Conservation (phyloP, 1,140 invertebrate species). For the Bombus pyrosoma region DNA sequence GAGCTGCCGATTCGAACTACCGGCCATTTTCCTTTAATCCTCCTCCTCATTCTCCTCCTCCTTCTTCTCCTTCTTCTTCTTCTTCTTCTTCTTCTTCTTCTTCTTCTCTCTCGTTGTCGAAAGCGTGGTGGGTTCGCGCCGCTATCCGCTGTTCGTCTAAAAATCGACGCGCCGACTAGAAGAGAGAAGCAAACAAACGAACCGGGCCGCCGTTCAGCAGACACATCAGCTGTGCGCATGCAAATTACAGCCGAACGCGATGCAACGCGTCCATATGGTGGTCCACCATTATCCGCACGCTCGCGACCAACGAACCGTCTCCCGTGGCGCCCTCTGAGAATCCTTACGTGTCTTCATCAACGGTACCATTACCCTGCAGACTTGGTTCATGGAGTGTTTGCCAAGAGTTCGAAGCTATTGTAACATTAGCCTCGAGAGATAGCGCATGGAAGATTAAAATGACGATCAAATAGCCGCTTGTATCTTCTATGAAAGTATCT, state of each 20-base stretch:
- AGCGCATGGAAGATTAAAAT: no score
- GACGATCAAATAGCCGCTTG: no score
- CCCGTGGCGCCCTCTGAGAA: slow-evolving; percentile 28
- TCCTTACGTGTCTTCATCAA: slow-evolving; percentile 58
- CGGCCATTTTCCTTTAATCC: slow-evolving; percentile 32
- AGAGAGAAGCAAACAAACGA: slow-evolving; percentile 36
- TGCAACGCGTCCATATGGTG: slow-evolving; percentile 73
- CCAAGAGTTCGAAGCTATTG: no score
- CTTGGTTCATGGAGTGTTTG: no score
- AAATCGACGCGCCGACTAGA: slow-evolving; percentile 44
- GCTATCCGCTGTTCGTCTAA: slow-evolving; percentile 5
- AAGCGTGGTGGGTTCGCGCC: slow-evolving; percentile 10
- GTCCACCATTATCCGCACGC: slow-evolving; percentile 75
- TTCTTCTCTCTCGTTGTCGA: background rate
- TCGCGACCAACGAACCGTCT: slow-evolving; percentile 27
- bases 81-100: background rate
- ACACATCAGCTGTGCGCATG: slow-evolving; percentile 71
- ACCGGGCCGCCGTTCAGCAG: slow-evolving; percentile 28
- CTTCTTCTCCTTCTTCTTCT: no score
- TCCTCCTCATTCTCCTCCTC: background rate
- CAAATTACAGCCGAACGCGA: slow-evolving; percentile 72
- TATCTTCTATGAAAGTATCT: no score
- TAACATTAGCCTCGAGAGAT: no score
- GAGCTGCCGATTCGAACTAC: slow-evolving; percentile 65
- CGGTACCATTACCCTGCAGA: background rate